Evolutionary conservation across 2,113 vertebrate genomes (phyloP), one percentile per base, ranked within the genome.

Genomic region (Istiophorus platypterus): DNA sequence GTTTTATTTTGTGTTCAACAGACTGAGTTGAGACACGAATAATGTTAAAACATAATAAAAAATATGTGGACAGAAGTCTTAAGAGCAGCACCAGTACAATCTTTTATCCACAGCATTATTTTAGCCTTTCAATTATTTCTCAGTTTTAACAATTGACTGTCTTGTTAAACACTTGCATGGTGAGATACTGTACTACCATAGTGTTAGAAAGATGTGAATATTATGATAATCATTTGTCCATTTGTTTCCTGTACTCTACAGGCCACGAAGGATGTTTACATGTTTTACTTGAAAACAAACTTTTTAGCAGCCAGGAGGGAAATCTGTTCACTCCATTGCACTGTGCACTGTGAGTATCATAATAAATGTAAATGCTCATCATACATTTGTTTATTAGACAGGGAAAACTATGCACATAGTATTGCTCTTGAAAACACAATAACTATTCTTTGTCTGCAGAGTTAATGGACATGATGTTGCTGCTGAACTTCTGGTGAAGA

Each of bases 231-330:
- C 1, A 58, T 78, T 41, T 68, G 20, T 79, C 15, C 3, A 7
- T 59, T 57, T 71, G 49, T 59, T 47, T 45, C 9, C n/a, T 75
- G 31, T 80, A n/a, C 78, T 74, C 56, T 84, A 11, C 76, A 99
- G 98, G 98, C 85, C 97, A 96, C 71, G 96, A 97, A 94, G 96
- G 96, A 94, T 99, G 98, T 97, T 97, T 99, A 91, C 96, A 95
- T 89, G 93, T 98, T 96, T 97, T 99, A 97, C 97, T 99, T 97
- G 97, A 99, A 97, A 95, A 97, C 92, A 98, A 97, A 92, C 95
- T 95, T 31, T 97, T 96, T 89, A 96, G 96, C 59, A 96, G 96
- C 94, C 94, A 96, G 82, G 97, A 99, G 93, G 97, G 96, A 95
- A 98, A 97, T 78, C 93, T 95, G 77, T 99, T 99, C 90, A 98